Evolutionary conservation across 2,797 vertebrate species (phyloP), one percentile per base, ranked within the genome.

Genomic region (Scolopax bukidnonensis): DNA sequence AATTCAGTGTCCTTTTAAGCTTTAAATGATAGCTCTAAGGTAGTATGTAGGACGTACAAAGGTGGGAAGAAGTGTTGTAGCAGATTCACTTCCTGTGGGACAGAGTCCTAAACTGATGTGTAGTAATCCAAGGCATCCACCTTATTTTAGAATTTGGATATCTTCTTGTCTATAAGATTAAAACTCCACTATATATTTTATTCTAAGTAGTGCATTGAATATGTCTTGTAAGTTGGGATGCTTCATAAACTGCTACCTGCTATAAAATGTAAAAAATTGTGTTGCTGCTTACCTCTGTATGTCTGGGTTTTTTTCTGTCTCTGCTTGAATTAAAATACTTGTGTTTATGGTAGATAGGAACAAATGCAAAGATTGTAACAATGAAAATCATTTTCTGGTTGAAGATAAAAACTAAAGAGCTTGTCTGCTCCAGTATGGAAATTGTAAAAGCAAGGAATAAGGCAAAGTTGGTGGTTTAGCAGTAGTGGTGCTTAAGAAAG

Each of bases 141-240:
- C 6, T 69, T 61, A 80, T 78, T 92, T 94, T 83, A 82, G 63
- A 97, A 87, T 95, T 87, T 69, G 93, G 54, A 7, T 93, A 77
- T 85, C 91, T 76, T 96, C 64, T 95, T 94, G 57, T 83, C 73
- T 92, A 19, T 89, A 89, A 82, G 86, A 87, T 40, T 85, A 51
- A 50, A 97, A 95, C 74, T 95, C 59, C 82, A 8, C 71, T 57
- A 28, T 65, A 43, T 95, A 79, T 83, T 60, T 90, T 94, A 56
- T 81, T 73, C 51, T 50, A 60, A 84, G 59, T 87, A 89, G 43
- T 83, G 38, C 64, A 57, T 33, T 86, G 79, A 61, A 93, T 90
- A 82, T 87, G 23, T 86, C 68, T 91, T 89, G 33, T 82, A 67
- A 89, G 47, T 40, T 87, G 41, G 73, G 69, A 73, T 63, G 76